These are phyloP conservation scores for Cydia splendana DNA, from an alignment of 1,140 invertebrate species.

Conservation along the genomic window DNA sequence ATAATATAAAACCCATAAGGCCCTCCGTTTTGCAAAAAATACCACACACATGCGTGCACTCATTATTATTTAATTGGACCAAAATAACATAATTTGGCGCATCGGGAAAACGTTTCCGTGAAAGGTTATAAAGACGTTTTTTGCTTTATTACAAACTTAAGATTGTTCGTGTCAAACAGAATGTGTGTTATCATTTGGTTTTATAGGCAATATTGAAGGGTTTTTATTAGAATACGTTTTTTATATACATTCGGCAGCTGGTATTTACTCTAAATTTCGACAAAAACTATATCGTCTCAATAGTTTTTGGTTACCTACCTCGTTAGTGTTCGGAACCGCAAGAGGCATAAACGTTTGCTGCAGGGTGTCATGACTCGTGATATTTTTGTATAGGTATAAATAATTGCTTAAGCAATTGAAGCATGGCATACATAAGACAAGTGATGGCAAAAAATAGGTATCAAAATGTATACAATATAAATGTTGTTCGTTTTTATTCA, in stretches of 20 bases:
- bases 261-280: conserved; percentile 38
- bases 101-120: conserved; percentile 46
- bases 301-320: not conserved
- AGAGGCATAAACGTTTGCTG: conserved; percentile 33
- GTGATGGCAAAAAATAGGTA: no score
- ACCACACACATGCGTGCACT: conserved; percentile 65
- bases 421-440: no score
- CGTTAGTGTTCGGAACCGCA: conserved; percentile 31
- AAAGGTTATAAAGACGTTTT: conserved; percentile 27
- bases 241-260: conserved; percentile 8
- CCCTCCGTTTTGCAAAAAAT: conserved; percentile 68
- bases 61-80: conserved; percentile 70
- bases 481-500: no score
- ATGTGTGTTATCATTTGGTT: conserved; percentile 11
- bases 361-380: conserved; percentile 39
- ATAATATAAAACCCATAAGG: conserved; percentile 67
- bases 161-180: conserved; percentile 16
- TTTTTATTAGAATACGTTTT: not conserved
- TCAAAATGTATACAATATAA: no score
- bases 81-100: conserved; percentile 60
- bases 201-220: conserved; percentile 17
- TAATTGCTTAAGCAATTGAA: not conserved
- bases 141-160: not conserved
- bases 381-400: not conserved
- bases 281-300: not conserved